Percentiles rank a stretch among this genome's conserved stretches.
These are phyloP conservation scores for Bactericera cockerelli DNA, from an alignment of 1,140 invertebrate species.

Conservation along the genomic window DNA sequence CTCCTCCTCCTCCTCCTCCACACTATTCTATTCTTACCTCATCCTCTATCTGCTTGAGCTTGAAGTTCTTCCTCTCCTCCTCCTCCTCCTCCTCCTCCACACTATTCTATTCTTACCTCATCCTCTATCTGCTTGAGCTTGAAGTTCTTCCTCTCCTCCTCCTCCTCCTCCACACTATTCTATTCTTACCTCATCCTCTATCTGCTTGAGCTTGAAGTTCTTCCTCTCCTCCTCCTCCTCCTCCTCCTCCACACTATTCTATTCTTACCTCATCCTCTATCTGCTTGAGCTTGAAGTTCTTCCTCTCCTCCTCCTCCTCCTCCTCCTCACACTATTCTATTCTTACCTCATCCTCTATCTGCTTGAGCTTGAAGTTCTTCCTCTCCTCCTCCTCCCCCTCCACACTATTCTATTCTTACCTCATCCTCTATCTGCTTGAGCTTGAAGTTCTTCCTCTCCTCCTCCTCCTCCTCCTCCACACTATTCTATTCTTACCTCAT, in stretches of 20 bases:
- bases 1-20: too few relatives aligned
- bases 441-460: conserved; percentile 25
- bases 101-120: conserved; percentile 31
- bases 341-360: conserved; percentile 44
- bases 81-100: too few relatives aligned
- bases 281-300: conserved; percentile 37
- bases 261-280: conserved; percentile 40
- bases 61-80: conserved; percentile 25
- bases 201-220: conserved; percentile 37
- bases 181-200: conserved; percentile 41
- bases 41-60: conserved; percentile 47
- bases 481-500: conserved; percentile 35
- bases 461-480: too few relatives aligned
- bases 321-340: too few relatives aligned
- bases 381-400: conserved; percentile 38
- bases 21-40: too few relatives aligned
- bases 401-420: too few relatives aligned
- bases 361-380: conserved; percentile 32
- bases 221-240: conserved; percentile 35
- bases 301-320: conserved; percentile 36
- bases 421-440: conserved; percentile 48
- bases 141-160: conserved; percentile 27
- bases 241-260: too few relatives aligned
- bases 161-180: too few relatives aligned
- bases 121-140: conserved; percentile 47